A percentile compares a stretch with the other conserved stretches of the same genome.
Evolutionary conservation across 92 coral and sea anemone genomes (phyloP).

Genomic region (Epizoanthus stellaris): DNA sequence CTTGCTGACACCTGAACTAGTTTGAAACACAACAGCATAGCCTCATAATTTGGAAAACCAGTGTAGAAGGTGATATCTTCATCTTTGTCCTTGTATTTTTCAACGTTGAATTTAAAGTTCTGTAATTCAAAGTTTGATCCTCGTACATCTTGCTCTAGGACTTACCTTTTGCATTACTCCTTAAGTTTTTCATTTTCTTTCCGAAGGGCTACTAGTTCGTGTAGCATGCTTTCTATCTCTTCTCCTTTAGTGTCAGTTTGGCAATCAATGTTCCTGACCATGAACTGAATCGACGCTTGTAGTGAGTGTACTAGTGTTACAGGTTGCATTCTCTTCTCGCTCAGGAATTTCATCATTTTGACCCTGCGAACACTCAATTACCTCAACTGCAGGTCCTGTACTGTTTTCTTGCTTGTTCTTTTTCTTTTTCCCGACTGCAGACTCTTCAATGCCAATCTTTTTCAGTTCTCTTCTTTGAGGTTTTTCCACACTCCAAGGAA

Average conservation of each 20-base stretch:
- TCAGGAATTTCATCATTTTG: no score
- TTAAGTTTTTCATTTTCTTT: conserved; percentile 53
- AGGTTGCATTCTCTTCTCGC: no score
- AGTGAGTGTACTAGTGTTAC: no score
- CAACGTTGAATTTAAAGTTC: conserved; percentile 44
- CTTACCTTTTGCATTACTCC: conserved; percentile 46
- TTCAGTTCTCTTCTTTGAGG: conserved; percentile 23
- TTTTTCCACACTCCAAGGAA: conserved; percentile 37
- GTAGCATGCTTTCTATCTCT: conserved; percentile 49
- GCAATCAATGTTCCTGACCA: conserved; percentile 1
- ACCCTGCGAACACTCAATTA: background rate
- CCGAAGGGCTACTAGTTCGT: conserved; percentile 10
- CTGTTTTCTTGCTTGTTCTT: conserved; percentile 24
- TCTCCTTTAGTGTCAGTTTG: conserved; percentile 43
- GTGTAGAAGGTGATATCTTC: conserved; percentile 65
- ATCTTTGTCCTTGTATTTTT: conserved; percentile 52
- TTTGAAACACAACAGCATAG: conserved; percentile 33
- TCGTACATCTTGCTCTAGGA: conserved; percentile 26
- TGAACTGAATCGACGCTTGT: no score
- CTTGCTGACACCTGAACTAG: conserved; percentile 44
- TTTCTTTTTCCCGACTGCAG: conserved; percentile 1
- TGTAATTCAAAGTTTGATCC: conserved; percentile 4
- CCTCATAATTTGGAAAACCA: conserved; percentile 54
- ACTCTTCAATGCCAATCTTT: background rate
- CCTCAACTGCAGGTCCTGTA: background rate